phyloP scores from a whole-genome alignment of 1,140 invertebrate genomes.

The Drosophila gunungcola region DNA sequence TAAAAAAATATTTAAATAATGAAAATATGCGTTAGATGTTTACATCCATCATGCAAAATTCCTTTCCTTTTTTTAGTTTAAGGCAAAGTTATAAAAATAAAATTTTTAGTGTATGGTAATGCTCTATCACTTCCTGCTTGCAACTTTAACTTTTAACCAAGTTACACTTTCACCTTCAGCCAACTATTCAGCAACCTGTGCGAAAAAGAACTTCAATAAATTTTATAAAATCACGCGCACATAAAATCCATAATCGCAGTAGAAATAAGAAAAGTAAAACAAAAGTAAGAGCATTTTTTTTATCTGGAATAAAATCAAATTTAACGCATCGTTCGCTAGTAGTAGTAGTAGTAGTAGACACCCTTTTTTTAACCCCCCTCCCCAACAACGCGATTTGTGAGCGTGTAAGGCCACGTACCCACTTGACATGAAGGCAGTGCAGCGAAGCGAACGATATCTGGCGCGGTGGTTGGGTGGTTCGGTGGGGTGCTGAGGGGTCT shows the following conservation, averaged over 20 bases:
- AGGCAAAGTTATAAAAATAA: too few species aligned
- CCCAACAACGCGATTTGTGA: conserved; percentile 9
- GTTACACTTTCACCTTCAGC: background rate
- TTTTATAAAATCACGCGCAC: conserved; percentile 43
- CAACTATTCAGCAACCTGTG: conserved; percentile 8
- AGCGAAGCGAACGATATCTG: conserved; percentile 21
- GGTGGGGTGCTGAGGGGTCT: background rate
- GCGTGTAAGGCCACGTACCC: conserved; percentile 56
- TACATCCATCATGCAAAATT: too few species aligned
- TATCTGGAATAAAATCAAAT: conserved; percentile 80
- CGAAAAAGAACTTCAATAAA: conserved; percentile 39
- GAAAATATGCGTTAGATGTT: too few species aligned
- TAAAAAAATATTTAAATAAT: background rate
- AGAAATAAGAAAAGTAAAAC: conserved; percentile 19
- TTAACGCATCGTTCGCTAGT: conserved; percentile 77
- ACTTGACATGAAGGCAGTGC: conserved; percentile 59
- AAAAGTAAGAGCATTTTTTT: conserved; percentile 50
- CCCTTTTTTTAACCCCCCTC: background rate
- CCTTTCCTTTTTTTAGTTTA: too few species aligned
- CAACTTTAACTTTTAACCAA: too few species aligned
- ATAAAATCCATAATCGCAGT: conserved; percentile 43
- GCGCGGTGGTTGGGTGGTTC: background rate
- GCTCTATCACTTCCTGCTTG: too few species aligned
- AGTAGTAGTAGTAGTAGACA: conserved; percentile 3
- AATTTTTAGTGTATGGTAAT: too few species aligned